A percentile compares a stretch with the other conserved stretches of the same genome.
These are phyloP conservation scores for Nesoenas mayeri DNA, from an alignment of 2,113 vertebrate species.

Conservation along the genomic window DNA sequence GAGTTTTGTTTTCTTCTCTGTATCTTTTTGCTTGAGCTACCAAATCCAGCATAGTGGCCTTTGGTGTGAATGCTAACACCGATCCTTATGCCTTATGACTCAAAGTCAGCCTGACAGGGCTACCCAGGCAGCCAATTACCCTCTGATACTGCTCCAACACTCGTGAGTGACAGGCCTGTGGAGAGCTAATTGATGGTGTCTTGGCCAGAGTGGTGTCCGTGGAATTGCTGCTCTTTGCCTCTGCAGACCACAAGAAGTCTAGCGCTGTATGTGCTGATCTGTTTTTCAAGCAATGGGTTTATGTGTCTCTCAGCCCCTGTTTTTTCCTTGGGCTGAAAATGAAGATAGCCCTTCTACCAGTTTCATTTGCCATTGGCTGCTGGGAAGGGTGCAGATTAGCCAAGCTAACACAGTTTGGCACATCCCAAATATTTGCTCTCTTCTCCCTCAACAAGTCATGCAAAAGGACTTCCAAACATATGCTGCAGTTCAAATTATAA, in stretches of 20 bases:
- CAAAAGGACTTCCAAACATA: not conserved
- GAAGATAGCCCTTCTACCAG: not conserved
- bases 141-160: not conserved
- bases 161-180: not conserved
- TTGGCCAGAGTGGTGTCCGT: not conserved
- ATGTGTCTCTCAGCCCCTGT: not conserved
- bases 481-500: not conserved
- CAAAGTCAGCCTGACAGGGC: not conserved
- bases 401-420: not conserved
- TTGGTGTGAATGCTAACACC: not conserved
- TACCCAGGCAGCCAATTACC: not conserved
- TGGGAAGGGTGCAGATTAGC: not conserved
- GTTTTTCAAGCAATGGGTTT: not conserved
- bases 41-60: rapidly evolving
- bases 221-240: not conserved
- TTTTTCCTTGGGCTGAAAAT: not conserved
- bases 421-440: not conserved
- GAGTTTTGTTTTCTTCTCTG: not conserved
- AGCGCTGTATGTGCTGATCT: not conserved
- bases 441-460: not conserved
- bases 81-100: not conserved
- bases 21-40: not conserved
- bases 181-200: not conserved
- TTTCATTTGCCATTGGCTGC: not conserved
- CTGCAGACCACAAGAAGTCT: not conserved